Percentiles rank a stretch among this genome's conserved stretches.
These are phyloP conservation scores for Chlorops oryzae DNA, from an alignment of 1,140 invertebrate genomes.

Conservation along the genomic window DNA sequence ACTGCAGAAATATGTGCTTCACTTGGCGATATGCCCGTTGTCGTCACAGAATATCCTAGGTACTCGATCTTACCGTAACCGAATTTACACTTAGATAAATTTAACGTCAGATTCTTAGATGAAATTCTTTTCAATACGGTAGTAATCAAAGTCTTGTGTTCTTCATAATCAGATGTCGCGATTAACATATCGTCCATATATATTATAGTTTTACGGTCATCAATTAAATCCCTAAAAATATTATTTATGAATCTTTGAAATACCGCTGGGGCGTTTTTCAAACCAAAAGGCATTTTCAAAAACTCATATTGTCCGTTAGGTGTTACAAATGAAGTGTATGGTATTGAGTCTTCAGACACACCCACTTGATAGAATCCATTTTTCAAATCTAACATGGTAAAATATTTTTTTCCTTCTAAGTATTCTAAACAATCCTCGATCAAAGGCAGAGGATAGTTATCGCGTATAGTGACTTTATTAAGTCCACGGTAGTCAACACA, in stretches of 20 bases:
- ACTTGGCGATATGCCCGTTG: constrained; percentile 20
- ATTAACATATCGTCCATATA: constrained; percentile 17
- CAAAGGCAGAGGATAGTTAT: too few relatives aligned
- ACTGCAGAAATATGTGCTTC: constrained; percentile 29
- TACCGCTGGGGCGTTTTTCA: constrained; percentile 42
- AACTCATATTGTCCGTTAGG: constrained; percentile 47
- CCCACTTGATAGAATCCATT: constrained; percentile 1
- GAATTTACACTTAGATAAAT: constrained; percentile 42
- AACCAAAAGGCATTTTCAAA: constrained; percentile 48
- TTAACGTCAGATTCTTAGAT: constrained; percentile 37
- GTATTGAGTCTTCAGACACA: constrained; percentile 3
- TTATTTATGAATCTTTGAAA: constrained; percentile 47
- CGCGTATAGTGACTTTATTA: too few relatives aligned
- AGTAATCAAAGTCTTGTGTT: constrained; percentile 11
- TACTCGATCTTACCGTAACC: constrained; percentile 20
- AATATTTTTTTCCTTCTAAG: too few relatives aligned
- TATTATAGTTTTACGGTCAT: background rate
- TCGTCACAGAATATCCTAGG: constrained; percentile 20
- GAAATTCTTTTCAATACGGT: constrained; percentile 21
- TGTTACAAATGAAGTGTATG: constrained; percentile 45
- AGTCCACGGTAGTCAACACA: too few relatives aligned
- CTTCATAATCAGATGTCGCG: background rate
- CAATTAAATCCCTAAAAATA: constrained; percentile 26
- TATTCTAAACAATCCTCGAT: too few relatives aligned
- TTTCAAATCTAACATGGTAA: background rate